These are phyloP conservation scores for Eclectus roratus DNA, from an alignment of 2,113 vertebrate species.

Conservation along the genomic window DNA sequence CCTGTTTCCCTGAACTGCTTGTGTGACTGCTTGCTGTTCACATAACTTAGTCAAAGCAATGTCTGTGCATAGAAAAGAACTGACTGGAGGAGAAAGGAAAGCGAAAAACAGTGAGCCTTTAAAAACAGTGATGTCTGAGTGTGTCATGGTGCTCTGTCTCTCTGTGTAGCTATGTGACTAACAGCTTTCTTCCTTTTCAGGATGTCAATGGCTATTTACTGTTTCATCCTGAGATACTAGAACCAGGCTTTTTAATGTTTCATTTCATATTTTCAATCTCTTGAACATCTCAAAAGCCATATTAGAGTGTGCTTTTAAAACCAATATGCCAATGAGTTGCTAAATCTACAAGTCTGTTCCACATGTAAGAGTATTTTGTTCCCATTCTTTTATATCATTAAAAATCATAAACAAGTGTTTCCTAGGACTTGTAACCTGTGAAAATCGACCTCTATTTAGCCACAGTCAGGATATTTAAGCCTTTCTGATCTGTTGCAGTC, in stretches of 20 bases:
- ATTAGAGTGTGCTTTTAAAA: not conserved
- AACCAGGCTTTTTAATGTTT: not conserved
- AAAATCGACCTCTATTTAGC: not conserved
- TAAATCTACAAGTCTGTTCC: not conserved
- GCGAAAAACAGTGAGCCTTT: not conserved
- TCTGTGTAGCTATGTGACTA: not conserved
- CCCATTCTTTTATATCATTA: not conserved
- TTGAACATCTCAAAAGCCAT: not conserved
- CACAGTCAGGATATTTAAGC: not conserved
- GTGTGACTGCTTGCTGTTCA: not conserved
- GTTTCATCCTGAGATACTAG: not conserved
- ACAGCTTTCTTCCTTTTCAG: not conserved
- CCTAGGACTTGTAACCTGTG: not conserved
- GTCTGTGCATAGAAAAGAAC: not conserved
- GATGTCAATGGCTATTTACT: not conserved
- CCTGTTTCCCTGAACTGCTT: not conserved
- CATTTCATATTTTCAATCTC: not conserved
- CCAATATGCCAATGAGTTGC: not conserved
- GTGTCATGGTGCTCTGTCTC: accelerated
- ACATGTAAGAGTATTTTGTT: not conserved
- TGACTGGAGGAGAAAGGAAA: not conserved
- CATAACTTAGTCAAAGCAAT: not conserved
- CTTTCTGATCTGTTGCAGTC: not conserved
- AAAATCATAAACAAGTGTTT: not conserved
- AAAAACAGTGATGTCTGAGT: not conserved